Percentiles rank a stretch among this genome's conserved stretches.
These are phyloP conservation scores for Tipula helvola DNA, from an alignment of 2,888 invertebrate species.

Conservation along the genomic window DNA sequence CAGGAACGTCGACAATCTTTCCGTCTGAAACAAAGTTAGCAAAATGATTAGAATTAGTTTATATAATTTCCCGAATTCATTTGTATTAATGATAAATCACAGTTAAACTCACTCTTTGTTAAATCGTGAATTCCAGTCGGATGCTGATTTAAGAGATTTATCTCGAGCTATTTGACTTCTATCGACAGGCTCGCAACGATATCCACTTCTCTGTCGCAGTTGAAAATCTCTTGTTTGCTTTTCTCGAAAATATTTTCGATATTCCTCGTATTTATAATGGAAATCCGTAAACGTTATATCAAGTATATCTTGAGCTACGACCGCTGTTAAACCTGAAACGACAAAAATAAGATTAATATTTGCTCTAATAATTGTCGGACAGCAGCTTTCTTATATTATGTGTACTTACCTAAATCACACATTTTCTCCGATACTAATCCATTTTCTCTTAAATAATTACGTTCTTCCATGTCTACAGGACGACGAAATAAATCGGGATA, in stretches of 20 bases:
- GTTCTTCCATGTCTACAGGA: constrained; percentile 79
- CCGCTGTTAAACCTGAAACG: constrained; percentile 63
- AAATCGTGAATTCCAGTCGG: constrained; percentile 78
- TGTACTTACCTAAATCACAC: constrained; percentile 66
- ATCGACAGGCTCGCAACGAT: constrained; percentile 31
- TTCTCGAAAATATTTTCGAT: constrained; percentile 44
- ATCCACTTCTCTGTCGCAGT: constrained; percentile 47
- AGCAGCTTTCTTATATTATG: neutral
- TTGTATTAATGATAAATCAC: neutral
- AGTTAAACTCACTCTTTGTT: constrained; percentile 44
- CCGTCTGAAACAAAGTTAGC: constrained; percentile 27
- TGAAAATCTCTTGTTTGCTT: constrained; percentile 57
- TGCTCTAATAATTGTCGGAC: neutral
- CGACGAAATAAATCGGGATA: constrained; percentile 80
- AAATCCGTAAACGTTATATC: constrained; percentile 95
- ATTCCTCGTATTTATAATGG: constrained; percentile 88
- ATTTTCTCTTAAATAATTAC: constrained; percentile 72
- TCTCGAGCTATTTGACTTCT: constrained; percentile 47
- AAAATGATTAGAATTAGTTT: constrained; percentile 11
- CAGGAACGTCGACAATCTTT: constrained; percentile 67
- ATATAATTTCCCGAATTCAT: neutral
- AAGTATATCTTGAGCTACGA: constrained; percentile 82
- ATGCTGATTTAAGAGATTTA: constrained; percentile 72
- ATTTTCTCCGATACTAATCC: constrained; percentile 78
- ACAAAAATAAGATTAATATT: neutral